Evolutionary conservation across 2,113 vertebrate genomes (phyloP).

Genomic region (Cyphomyrus plagiostoma): DNA sequence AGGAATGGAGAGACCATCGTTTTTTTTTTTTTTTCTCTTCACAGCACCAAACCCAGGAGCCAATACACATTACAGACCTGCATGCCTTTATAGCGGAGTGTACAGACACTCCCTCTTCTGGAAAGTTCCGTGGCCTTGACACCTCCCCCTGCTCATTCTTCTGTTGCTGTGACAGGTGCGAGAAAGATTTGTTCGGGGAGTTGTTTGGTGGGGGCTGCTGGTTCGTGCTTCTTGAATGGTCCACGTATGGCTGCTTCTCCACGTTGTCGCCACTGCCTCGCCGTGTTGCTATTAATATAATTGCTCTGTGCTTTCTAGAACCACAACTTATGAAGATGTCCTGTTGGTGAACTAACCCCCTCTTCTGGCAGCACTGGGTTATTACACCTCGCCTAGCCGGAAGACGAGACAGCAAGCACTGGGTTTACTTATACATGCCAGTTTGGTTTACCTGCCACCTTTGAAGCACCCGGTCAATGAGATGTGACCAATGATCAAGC

Average conservation of each 20-base stretch:
- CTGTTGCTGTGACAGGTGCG: conserved; percentile 79
- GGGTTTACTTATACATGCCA: not conserved
- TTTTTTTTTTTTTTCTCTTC: not conserved
- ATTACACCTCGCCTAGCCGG: conserved; percentile 23
- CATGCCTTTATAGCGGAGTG: conserved; percentile 83
- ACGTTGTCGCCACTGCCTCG: not conserved
- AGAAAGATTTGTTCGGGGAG: not conserved
- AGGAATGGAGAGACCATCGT: not conserved
- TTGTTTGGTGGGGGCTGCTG: not conserved
- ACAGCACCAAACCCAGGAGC: conserved; percentile 76
- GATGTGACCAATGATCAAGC: not conserved
- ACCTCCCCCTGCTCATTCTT: conserved; percentile 74
- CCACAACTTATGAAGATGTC: conserved; percentile 64
- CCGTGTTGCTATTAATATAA: not conserved
- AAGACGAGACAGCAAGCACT: not conserved
- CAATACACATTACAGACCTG: conserved; percentile 69
- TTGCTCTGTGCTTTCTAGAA: conserved; percentile 43
- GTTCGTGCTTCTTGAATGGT: not conserved
- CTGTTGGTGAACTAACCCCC: conserved; percentile 59
- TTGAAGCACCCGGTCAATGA: not conserved
- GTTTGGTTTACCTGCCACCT: not conserved
- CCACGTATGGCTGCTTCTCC: not conserved
- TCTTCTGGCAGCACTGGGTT: conserved; percentile 37
- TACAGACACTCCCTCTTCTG: conserved; percentile 74
- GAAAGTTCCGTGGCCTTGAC: conserved; percentile 75